phyloP scores from a whole-genome alignment of 2,113 vertebrate genomes.

The Cygnus atratus region DNA sequence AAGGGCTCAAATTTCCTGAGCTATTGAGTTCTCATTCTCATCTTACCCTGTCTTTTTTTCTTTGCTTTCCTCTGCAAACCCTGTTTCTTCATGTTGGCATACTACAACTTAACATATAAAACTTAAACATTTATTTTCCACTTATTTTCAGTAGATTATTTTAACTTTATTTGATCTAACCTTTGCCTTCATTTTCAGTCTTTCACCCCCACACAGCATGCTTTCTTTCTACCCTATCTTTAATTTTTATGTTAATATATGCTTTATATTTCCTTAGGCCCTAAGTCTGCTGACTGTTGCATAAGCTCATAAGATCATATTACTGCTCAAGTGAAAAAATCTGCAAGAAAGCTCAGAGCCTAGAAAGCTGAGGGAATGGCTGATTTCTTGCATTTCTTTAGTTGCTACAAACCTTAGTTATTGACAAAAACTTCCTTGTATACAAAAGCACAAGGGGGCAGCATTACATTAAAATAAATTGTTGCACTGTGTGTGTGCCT shows the following conservation, averaged over 20 bases:
- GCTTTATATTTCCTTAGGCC: not conserved
- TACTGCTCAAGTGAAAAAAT: not conserved
- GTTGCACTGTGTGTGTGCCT: not conserved
- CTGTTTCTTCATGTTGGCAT: not conserved
- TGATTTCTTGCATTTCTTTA: not conserved
- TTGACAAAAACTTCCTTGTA: slow-evolving; percentile 67
- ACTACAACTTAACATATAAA: not conserved
- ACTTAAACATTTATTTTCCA: not conserved
- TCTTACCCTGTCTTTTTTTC: not conserved
- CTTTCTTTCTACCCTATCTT: not conserved
- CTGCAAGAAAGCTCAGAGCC: not conserved
- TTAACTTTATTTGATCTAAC: not conserved
- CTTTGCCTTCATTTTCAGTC: not conserved
- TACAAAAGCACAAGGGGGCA: slow-evolving; percentile 77
- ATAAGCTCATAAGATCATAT: not conserved
- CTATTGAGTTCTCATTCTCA: not conserved
- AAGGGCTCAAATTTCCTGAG: not conserved
- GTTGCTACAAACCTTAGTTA: slow-evolving; percentile 24
- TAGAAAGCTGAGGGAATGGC: not conserved
- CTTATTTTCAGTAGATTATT: not conserved
- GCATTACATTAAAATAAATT: slow-evolving; percentile 77
- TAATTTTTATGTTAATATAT: not conserved
- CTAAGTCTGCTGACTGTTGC: not conserved
- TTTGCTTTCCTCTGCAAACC: not conserved
- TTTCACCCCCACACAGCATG: not conserved